phyloP scores from a whole-genome alignment of 1,140 invertebrate genomes.

The Lanistes nyassanus region DNA sequence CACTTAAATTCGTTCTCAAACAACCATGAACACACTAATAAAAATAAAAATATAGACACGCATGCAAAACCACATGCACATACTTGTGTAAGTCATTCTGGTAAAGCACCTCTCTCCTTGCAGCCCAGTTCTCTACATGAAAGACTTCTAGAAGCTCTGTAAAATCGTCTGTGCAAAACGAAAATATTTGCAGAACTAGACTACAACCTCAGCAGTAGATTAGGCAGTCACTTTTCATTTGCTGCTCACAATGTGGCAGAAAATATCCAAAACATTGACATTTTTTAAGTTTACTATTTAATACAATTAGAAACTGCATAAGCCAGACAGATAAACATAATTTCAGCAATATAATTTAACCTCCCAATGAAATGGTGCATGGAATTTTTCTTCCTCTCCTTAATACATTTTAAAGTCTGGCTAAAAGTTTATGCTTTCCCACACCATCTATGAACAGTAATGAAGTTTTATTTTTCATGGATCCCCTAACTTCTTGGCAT shows the following conservation, averaged over 20 bases:
- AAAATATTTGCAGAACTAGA: neutral
- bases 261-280: no score
- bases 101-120: constrained; percentile 11
- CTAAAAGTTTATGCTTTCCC: no score
- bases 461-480: no score
- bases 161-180: constrained; percentile 26
- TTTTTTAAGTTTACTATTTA: neutral
- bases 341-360: neutral
- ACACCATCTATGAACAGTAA: no score
- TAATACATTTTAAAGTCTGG: no score
- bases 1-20: neutral
- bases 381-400: no score
- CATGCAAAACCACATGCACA: neutral
- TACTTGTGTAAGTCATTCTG: constrained; percentile 15
- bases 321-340: neutral
- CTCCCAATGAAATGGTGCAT: no score
- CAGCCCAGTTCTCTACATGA: constrained; percentile 9
- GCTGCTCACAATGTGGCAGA: no score
- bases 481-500: no score
- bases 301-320: neutral
- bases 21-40: no score
- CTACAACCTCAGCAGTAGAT: no score
- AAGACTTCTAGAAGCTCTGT: neutral
- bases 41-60: neutral
- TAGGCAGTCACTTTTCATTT: no score